Percentiles rank a stretch among this genome's conserved stretches.
These are phyloP conservation scores for Elanoides forficatus DNA, from an alignment of 2,113 vertebrate species.

Conservation along the genomic window DNA sequence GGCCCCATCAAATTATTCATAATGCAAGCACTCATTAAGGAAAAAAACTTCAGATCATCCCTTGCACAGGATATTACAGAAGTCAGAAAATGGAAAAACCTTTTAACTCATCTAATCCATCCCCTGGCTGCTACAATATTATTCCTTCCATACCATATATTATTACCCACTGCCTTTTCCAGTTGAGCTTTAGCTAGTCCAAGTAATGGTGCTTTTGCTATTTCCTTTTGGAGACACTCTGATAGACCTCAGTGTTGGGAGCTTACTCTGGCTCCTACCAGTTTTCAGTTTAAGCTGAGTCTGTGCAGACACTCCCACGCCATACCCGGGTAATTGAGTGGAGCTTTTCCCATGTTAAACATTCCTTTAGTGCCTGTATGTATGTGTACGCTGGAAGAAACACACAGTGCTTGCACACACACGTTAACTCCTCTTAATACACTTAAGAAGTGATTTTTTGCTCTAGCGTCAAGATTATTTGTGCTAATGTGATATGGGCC, in stretches of 20 bases:
- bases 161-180: constrained; percentile 44
- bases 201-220: constrained; percentile 22
- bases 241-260: not conserved
- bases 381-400: not conserved
- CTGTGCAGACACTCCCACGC: not conserved
- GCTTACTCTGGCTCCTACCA: not conserved
- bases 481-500: not conserved
- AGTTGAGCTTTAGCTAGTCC: constrained; percentile 10
- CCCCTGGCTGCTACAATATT: constrained; percentile 49
- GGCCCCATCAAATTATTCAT: constrained; percentile 51
- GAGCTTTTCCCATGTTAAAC: not conserved
- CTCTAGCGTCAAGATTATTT: not conserved
- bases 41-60: constrained; percentile 55
- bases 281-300: not conserved
- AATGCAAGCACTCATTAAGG: constrained; percentile 36
- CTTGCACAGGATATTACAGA: constrained; percentile 55
- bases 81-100: constrained; percentile 68
- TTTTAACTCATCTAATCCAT: constrained; percentile 58
- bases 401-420: not conserved
- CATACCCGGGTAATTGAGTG: not conserved
- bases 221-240: constrained; percentile 40
- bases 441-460: not conserved
- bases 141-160: constrained; percentile 56
- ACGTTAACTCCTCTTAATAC: not conserved
- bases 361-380: not conserved